Percentiles rank a stretch among this genome's conserved stretches.
phyloP scores from a whole-genome alignment of 1,140 invertebrate species.

The Drosophila bifasciata region DNA sequence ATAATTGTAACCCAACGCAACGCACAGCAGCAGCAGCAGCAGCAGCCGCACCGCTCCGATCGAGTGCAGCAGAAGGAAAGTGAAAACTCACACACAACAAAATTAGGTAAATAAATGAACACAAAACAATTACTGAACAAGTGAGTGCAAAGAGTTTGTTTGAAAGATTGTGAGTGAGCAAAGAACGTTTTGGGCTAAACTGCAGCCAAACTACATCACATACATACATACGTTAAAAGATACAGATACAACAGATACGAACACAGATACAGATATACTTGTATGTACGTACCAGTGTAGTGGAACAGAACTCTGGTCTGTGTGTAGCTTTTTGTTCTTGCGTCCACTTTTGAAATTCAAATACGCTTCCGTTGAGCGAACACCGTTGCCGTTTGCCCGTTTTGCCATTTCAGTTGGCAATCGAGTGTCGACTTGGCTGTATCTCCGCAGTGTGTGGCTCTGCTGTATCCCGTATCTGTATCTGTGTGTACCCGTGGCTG shows the following conservation, averaged over 20 bases:
- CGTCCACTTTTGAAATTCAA: conserved; percentile 77
- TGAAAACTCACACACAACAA: conserved; percentile 55
- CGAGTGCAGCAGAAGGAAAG: conserved; percentile 67
- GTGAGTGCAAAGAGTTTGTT: conserved; percentile 15
- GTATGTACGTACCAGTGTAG: conserved; percentile 23
- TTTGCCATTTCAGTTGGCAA: conserved; percentile 74
- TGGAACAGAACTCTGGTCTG: conserved; percentile 7
- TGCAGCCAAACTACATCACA: conserved; percentile 37
- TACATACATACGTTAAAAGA: not conserved
- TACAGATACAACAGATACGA: conserved; percentile 33
- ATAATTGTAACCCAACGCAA: conserved; percentile 77
- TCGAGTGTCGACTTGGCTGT: conserved; percentile 81
- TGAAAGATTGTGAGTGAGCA: conserved; percentile 25
- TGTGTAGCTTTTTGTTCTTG: conserved; percentile 73
- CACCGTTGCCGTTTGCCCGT: too few species aligned
- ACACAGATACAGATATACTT: conserved; percentile 11
- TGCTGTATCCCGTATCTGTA: conserved; percentile 17
- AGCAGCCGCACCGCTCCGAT: conserved; percentile 34
- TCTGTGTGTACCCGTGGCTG: conserved; percentile 17
- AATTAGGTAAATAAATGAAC: conserved; percentile 59
- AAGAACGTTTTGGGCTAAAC: conserved; percentile 43
- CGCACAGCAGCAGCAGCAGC: conserved; percentile 40
- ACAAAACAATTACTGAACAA: conserved; percentile 11
- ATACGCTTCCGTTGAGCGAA: conserved; percentile 78
- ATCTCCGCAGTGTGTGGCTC: conserved; percentile 44